Evolutionary conservation across 2,113 vertebrate species (phyloP), one percentile per base, ranked within the genome.

Genomic region (Sylvietta virens): DNA sequence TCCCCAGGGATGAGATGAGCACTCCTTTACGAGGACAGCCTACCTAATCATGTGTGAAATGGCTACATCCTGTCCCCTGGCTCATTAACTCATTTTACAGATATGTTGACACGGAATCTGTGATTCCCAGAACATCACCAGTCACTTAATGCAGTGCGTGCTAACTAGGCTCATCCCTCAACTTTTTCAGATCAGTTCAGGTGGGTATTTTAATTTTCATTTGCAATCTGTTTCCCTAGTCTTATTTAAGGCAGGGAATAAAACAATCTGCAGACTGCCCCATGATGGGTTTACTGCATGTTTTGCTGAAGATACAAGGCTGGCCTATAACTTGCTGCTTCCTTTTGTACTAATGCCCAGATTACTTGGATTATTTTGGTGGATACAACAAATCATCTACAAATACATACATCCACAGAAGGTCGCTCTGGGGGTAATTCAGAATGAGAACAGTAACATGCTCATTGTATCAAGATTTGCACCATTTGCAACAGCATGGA

Each of bases 361-460:
- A 87, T 89, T 54, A 33, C 74, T 65, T 77, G 85, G 77, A 92
- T 92, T 95, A 69, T 56, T 72, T 79, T 74, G 33, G 66, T 91
- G 21, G 33, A 60, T 91, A 42, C 17, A 90, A 65, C 19, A 95
- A 95, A 90, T 94, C 57, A 82, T 92, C 67, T 95, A 40, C 50
- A 91, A 53, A 83, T 54, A 45, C 44, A 13, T 53, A 83, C 0
- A 3, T 58, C 72, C 91, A 83, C 72, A 78, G 45, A 86, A 88
- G 53, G 42, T 83, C 35, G 42, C 87, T 89, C 45, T 57, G 30
- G n/a, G 76, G 27, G 26, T 87, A 40, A 80, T 82, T 82, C 66
- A 80, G 44, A 77, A 58, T 1, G 9, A 84, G 20, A 47, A 40
- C 35, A 60, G 40, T 62, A 64, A 67, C 54, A 42, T 44, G 16